Evolutionary conservation across 2,113 vertebrate genomes (phyloP).

Genomic region (Pan troglodytes): DNA sequence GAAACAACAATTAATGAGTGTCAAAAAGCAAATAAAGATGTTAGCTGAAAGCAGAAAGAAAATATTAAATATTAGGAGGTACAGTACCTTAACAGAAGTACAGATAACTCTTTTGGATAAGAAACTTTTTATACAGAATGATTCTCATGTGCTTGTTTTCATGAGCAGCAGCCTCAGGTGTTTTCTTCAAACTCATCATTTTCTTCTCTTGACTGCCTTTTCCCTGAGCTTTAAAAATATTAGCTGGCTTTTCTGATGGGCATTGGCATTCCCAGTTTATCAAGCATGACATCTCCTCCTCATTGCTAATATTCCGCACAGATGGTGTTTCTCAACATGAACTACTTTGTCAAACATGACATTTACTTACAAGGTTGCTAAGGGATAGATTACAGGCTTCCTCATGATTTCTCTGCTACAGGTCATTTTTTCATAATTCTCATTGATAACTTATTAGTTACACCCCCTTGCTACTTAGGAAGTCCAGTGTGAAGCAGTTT

Average conservation of each 20-base stretch:
- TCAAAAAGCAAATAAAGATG: conserved; percentile 56
- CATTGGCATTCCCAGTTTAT: conserved; percentile 73
- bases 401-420: conserved; percentile 22
- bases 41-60: conserved; percentile 4
- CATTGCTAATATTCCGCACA: conserved; percentile 63
- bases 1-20: not conserved
- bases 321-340: conserved; percentile 70
- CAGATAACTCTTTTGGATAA: not conserved
- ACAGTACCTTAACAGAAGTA: not conserved
- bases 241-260: conserved; percentile 47
- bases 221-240: conserved; percentile 56
- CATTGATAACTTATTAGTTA: conserved; percentile 39
- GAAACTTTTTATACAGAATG: not conserved
- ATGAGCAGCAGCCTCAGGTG: conserved; percentile 50
- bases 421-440: conserved; percentile 16
- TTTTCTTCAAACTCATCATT: conserved; percentile 48
- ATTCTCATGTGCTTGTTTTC: conserved; percentile 43
- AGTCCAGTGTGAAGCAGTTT: not conserved
- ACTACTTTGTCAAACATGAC: conserved; percentile 75
- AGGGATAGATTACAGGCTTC: conserved; percentile 23
- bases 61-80: not conserved
- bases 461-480: not conserved
- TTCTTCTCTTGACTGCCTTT: conserved; percentile 28
- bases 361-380: conserved; percentile 66
- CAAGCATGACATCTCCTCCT: conserved; percentile 74